Conservation (phyloP, 2,888 invertebrate species). For the Prosopocoilus inquinatus region DNA sequence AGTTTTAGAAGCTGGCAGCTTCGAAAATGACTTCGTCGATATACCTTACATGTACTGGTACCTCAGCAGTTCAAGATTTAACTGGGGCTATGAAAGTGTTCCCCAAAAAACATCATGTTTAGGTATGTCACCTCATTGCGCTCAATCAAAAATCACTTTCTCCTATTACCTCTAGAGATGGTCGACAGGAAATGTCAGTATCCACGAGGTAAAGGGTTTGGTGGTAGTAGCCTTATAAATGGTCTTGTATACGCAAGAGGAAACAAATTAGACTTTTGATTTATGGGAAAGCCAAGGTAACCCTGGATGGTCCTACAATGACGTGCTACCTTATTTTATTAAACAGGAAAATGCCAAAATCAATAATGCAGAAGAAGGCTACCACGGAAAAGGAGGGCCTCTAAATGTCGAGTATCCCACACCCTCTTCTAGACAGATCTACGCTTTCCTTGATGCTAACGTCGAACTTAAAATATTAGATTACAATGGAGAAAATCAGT, state of each 20-base stretch:
- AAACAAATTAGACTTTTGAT: slow-evolving; percentile 26
- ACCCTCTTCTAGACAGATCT: slow-evolving; percentile 45
- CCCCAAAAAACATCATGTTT: slow-evolving; percentile 17
- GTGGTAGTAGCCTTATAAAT: slow-evolving; percentile 29
- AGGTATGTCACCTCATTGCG: slow-evolving; percentile 6
- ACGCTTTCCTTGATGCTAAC: slow-evolving; percentile 61
- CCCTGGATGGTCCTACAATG: slow-evolving; percentile 50
- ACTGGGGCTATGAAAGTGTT: slow-evolving; percentile 16
- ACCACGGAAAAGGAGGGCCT: slow-evolving; percentile 46
- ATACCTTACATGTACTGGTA: slow-evolving; percentile 19
- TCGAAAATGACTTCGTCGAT: slow-evolving; percentile 18
- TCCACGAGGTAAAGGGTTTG: slow-evolving; percentile 28
- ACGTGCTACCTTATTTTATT: slow-evolving; percentile 41
- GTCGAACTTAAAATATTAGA: slow-evolving; percentile 55
- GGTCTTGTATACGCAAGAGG: slow-evolving; percentile 29
- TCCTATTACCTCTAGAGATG: slow-evolving; percentile 27
- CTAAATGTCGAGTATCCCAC: slow-evolving; percentile 38
- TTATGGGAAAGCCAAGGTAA: slow-evolving; percentile 32
- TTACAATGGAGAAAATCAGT: slow-evolving; percentile 60
- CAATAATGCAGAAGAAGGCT: slow-evolving; percentile 32
- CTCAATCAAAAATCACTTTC: not conserved
- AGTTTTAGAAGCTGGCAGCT: slow-evolving; percentile 17
- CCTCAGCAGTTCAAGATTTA: slow-evolving; percentile 7
- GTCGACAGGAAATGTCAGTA: slow-evolving; percentile 20
- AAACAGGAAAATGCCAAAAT: slow-evolving; percentile 37